Evolutionary conservation across 2,888 invertebrate genomes (phyloP).

Genomic region (Cerastis leucographa): DNA sequence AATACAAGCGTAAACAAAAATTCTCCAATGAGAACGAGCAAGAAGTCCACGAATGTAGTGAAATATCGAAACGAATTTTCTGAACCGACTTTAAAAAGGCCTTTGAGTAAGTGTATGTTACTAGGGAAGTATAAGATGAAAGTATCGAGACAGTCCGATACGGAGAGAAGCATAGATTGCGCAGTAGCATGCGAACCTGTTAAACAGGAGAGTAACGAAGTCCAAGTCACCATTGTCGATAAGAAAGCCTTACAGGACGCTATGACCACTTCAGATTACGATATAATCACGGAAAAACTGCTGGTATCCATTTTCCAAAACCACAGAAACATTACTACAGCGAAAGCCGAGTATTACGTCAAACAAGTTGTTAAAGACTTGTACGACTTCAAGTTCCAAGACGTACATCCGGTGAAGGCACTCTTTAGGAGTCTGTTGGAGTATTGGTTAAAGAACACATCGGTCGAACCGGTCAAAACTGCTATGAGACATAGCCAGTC

Average conservation of each 20-base stretch:
- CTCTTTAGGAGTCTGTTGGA: slow-evolving; percentile 82
- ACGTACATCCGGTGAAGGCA: slow-evolving; percentile 78
- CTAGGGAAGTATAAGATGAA: slow-evolving; percentile 73
- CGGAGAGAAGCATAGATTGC: slow-evolving; percentile 32
- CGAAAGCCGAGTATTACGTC: slow-evolving; percentile 73
- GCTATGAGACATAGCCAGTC: slow-evolving; percentile 73
- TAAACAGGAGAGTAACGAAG: slow-evolving; percentile 64
- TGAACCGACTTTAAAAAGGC: slow-evolving; percentile 79
- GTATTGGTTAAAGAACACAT: slow-evolving; percentile 82
- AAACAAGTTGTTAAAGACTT: slow-evolving; percentile 80
- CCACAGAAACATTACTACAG: slow-evolving; percentile 53
- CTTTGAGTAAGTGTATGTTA: slow-evolving; percentile 78
- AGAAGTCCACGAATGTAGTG: slow-evolving; percentile 83
- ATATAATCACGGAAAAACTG: slow-evolving; percentile 79
- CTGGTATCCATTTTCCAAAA: slow-evolving; percentile 76
- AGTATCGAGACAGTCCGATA: slow-evolving; percentile 48
- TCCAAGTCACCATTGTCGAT: slow-evolving; percentile 67
- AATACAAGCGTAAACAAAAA: slow-evolving; percentile 54
- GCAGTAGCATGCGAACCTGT: slow-evolving; percentile 61
- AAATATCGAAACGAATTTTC: slow-evolving; percentile 79
- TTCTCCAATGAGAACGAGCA: slow-evolving; percentile 78
- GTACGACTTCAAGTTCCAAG: slow-evolving; percentile 73
- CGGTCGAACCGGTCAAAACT: slow-evolving; percentile 68
- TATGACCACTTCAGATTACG: slow-evolving; percentile 73
- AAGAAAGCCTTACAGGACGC: slow-evolving; percentile 73